Evolutionary conservation across 2,888 invertebrate genomes (phyloP).

Genomic region (Gryllus longicercus): DNA sequence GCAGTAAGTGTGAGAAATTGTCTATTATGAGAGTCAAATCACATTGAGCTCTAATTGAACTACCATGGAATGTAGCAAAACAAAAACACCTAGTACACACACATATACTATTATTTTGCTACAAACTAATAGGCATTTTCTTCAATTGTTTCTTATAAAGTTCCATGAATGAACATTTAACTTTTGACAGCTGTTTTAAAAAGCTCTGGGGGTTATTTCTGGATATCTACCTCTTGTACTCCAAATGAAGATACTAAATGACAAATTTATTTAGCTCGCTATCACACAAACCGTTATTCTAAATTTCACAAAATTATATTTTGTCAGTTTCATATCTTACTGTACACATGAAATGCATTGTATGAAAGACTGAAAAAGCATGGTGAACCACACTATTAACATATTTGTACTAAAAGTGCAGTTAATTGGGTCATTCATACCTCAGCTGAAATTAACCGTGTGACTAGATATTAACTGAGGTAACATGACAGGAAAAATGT

Average conservation of each 20-base stretch:
- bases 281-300: constrained; percentile 1
- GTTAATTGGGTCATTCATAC: constrained; percentile 29
- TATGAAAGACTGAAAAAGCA: constrained; percentile 35
- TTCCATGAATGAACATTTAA: background rate
- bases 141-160: background rate
- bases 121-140: constrained; percentile 7
- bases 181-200: constrained; percentile 5
- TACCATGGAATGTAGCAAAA: constrained; percentile 17
- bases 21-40: constrained; percentile 11
- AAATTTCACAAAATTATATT: constrained; percentile 11
- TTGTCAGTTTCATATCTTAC: constrained; percentile 22
- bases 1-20: constrained; percentile 5
- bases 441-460: constrained; percentile 29
- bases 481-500: constrained; percentile 11
- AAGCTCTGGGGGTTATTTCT: constrained; percentile 8
- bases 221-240: background rate
- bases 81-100: constrained; percentile 17
- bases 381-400: constrained; percentile 34
- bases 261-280: background rate
- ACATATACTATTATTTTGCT: background rate
- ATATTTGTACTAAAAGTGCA: constrained; percentile 37
- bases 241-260: constrained; percentile 7
- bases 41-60: background rate
- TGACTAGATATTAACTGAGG: constrained; percentile 32
- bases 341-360: constrained; percentile 24